These are phyloP conservation scores for Centruroides sculpturatus DNA, from an alignment of 1,140 invertebrate genomes.

Conservation along the genomic window DNA sequence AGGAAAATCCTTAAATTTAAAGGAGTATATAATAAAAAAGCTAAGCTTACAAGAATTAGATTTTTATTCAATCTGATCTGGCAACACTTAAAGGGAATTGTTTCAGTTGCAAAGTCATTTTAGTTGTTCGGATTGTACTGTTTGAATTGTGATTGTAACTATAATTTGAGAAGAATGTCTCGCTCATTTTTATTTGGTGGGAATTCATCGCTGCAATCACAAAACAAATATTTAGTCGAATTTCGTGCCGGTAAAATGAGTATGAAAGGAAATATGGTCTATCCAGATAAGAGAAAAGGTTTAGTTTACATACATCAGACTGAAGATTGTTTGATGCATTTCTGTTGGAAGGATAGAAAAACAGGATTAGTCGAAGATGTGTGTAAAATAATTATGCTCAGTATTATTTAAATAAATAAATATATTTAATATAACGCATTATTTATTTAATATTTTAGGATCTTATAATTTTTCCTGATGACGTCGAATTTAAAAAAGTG, in stretches of 20 bases:
- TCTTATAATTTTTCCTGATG: constrained; percentile 96
- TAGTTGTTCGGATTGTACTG: no score
- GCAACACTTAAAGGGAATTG: no score
- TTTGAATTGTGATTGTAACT: no score
- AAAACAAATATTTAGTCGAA: constrained; percentile 84
- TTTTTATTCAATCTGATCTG: no score
- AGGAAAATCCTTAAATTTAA: no score
- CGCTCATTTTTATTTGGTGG: constrained; percentile 35
- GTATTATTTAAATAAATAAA: no score
- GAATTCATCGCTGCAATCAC: constrained; percentile 48
- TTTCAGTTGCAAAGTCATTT: no score
- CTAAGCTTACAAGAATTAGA: no score
- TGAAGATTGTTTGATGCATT: constrained; percentile 93
- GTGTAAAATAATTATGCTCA: constrained; percentile 17
- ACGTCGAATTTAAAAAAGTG: constrained; percentile 91
- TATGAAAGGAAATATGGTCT: constrained; percentile 83
- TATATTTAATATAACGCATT: no score
- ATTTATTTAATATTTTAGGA: constrained; percentile 42
- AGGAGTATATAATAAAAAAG: no score
- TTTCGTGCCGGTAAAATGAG: constrained; percentile 95
- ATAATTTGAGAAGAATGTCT: constrained; percentile 13
- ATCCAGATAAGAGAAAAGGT: constrained; percentile 80
- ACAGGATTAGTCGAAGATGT: constrained; percentile 61
- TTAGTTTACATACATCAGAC: constrained; percentile 80
- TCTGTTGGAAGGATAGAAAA: constrained; percentile 92